Evolutionary conservation across 2,797 vertebrate genomes (phyloP).

Genomic region (Centropyge bicolor): DNA sequence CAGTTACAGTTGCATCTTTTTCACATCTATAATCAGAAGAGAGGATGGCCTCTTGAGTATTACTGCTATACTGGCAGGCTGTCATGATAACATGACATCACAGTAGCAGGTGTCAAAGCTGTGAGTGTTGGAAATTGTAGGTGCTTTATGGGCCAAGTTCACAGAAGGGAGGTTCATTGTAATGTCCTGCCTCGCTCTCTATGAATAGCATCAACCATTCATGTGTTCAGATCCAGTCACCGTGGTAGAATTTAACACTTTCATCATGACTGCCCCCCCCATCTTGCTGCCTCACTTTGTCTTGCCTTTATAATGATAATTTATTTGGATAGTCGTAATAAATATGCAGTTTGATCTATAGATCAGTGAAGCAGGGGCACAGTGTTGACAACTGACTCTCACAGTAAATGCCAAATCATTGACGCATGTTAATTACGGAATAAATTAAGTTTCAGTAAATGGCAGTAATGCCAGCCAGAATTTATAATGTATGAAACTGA

Average conservation of each 20-base stretch:
- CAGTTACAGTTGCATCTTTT: slow-evolving; percentile 16
- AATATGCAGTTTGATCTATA: slow-evolving; percentile 24
- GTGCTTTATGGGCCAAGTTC: slow-evolving; percentile 68
- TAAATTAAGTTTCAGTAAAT: slow-evolving; percentile 21
- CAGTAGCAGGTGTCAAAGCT: slow-evolving; percentile 78
- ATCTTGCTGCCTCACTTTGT: not conserved
- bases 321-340: slow-evolving; percentile 7
- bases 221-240: slow-evolving; percentile 43
- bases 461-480: not conserved
- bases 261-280: not conserved
- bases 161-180: slow-evolving; percentile 72
- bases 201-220: slow-evolving; percentile 67
- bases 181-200: slow-evolving; percentile 51
- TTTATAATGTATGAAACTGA: slow-evolving; percentile 1
- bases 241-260: slow-evolving; percentile 5
- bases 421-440: slow-evolving; percentile 15
- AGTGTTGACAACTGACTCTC: not conserved
- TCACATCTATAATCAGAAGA: slow-evolving; percentile 26
- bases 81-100: slow-evolving; percentile 69
- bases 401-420: slow-evolving; percentile 25
- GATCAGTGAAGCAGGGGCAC: slow-evolving; percentile 14
- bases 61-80: slow-evolving; percentile 39
- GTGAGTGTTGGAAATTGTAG: slow-evolving; percentile 72
- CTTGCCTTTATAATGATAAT: slow-evolving; percentile 3
- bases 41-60: slow-evolving; percentile 10